Percentiles rank a stretch among this genome's conserved stretches.
These are phyloP conservation scores for Colletes collaris DNA, from an alignment of 2,888 invertebrate species.

Conservation along the genomic window DNA sequence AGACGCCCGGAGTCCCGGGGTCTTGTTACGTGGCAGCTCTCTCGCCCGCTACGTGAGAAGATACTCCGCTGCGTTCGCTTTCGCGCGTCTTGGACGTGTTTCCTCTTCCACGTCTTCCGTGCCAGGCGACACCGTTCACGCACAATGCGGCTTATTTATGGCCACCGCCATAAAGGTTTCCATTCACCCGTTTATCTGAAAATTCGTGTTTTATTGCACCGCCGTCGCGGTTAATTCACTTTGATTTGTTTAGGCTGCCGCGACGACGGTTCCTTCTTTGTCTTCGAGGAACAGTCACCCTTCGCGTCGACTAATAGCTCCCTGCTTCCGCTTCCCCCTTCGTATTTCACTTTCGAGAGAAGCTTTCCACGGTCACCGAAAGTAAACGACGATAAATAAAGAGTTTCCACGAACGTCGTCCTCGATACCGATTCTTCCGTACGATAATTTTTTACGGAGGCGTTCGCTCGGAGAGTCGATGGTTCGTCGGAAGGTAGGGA, in stretches of 20 bases:
- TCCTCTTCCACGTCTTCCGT: too few relatives aligned
- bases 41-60: conserved; percentile 64
- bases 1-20: conserved; percentile 72
- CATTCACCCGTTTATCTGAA: conserved; percentile 51
- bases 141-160: conserved; percentile 55
- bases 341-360: too few relatives aligned
- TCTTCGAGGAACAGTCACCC: conserved; percentile 8
- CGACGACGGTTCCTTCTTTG: conserved; percentile 16
- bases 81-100: conserved; percentile 15
- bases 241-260: conserved; percentile 39
- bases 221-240: conserved; percentile 32
- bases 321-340: too few relatives aligned
- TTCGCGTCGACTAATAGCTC: neutral
- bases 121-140: conserved; percentile 46
- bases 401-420: too few relatives aligned
- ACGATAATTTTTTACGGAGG: neutral
- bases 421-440: too few relatives aligned
- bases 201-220: conserved; percentile 47
- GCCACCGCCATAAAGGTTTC: conserved; percentile 42
- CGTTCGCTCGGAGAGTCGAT: too few relatives aligned
- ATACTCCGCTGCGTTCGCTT: conserved; percentile 57
- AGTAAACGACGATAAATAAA: neutral
- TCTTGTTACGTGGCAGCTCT: conserved; percentile 61
- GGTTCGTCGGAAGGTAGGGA: neutral
- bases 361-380: neutral